Evolutionary conservation across 2,797 vertebrate genomes (phyloP).

Genomic region (Poeciliopsis gracilis): DNA sequence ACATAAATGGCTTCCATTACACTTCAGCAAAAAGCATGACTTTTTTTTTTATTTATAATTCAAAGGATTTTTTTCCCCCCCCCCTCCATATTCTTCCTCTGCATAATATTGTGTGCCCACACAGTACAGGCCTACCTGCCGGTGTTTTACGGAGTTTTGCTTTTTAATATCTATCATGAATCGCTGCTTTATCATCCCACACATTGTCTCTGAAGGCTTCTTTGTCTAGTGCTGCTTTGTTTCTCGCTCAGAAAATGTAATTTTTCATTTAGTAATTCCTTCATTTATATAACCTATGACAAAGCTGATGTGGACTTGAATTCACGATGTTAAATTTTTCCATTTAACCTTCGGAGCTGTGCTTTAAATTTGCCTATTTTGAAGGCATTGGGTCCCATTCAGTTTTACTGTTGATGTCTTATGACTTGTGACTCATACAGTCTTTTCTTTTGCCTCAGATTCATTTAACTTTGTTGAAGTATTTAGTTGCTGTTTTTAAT

Average conservation of each 20-base stretch:
- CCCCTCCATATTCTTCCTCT: conserved; percentile 68
- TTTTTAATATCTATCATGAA: conserved; percentile 65
- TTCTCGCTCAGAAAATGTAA: conserved; percentile 66
- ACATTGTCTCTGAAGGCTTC: conserved; percentile 78
- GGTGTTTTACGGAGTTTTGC: conserved; percentile 62
- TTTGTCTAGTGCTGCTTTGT: conserved; percentile 71
- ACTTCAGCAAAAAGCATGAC: conserved; percentile 81
- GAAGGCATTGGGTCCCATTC: neutral
- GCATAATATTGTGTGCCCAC: conserved; percentile 71
- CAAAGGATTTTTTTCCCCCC: conserved; percentile 65
- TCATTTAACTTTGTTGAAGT: neutral
- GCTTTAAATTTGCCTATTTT: neutral
- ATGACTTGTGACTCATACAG: neutral
- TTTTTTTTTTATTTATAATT: conserved; percentile 50
- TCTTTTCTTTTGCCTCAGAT: neutral
- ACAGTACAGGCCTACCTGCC: conserved; percentile 66
- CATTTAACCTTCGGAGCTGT: neutral
- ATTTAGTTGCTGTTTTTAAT: neutral
- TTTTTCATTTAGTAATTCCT: conserved; percentile 62
- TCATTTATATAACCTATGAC: conserved; percentile 54
- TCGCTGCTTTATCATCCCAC: conserved; percentile 76
- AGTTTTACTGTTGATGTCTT: neutral
- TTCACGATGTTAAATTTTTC: conserved; percentile 11
- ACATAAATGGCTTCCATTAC: conserved; percentile 84
- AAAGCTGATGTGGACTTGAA: conserved; percentile 44